Evolutionary conservation across 2,888 invertebrate species (phyloP).

Genomic region (Napeogenes sylphis): DNA sequence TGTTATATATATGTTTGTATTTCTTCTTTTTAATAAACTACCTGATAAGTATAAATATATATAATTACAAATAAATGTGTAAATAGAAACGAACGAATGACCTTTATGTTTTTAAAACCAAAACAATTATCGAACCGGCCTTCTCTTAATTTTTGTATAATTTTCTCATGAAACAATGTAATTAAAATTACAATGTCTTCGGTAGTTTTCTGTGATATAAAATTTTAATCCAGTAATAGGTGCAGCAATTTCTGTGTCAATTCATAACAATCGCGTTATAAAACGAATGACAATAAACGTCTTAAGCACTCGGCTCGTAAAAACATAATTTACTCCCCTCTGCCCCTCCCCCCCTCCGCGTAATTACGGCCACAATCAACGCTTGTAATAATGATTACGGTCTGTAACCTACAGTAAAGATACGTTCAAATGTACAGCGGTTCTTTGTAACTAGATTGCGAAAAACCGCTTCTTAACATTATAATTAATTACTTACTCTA

Average conservation of each 20-base stretch:
- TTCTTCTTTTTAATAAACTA: not conserved
- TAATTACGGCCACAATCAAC: conserved; percentile 40
- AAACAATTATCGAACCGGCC: not conserved
- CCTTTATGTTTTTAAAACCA: too few relatives aligned
- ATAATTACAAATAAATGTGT: too few relatives aligned
- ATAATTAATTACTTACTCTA: too few relatives aligned
- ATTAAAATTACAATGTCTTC: not conserved
- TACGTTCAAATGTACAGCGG: conserved; percentile 18
- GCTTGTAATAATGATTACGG: conserved; percentile 38
- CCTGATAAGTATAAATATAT: not conserved
- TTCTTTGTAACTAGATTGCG: not conserved
- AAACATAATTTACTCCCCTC: conserved; percentile 37
- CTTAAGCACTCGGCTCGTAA: conserved; percentile 40
- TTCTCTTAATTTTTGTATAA: not conserved
- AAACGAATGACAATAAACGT: conserved; percentile 39
- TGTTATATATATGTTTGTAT: conserved; percentile 1
- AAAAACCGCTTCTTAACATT: too few relatives aligned
- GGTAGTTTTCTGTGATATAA: conserved; percentile 11
- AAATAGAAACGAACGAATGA: too few relatives aligned
- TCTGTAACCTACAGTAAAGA: conserved; percentile 29
- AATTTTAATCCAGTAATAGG: conserved; percentile 29
- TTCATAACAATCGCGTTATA: conserved; percentile 34
- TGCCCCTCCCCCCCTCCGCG: conserved; percentile 26
- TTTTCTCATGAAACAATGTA: not conserved
- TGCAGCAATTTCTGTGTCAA: conserved; percentile 29